Evolutionary conservation across 2,797 vertebrate genomes (phyloP).

Genomic region (Smutsia temminckii): DNA sequence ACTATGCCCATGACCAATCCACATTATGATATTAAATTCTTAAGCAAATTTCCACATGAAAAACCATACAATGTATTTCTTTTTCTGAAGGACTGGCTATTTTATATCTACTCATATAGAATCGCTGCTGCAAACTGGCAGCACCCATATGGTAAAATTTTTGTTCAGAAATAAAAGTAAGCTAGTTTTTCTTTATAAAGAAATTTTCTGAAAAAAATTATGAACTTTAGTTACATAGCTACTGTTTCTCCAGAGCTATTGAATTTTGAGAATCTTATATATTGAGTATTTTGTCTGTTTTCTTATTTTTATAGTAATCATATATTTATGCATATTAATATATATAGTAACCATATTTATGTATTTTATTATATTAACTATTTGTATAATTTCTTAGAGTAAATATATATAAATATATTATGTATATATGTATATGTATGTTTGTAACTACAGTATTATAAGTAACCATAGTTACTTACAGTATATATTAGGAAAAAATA

Average conservation of each 20-base stretch:
- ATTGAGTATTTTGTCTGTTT: neutral
- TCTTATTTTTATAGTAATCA: neutral
- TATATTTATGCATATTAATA: neutral
- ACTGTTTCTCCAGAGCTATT: neutral
- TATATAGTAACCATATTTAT: neutral
- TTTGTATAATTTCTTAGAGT: neutral
- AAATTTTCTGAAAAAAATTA: neutral
- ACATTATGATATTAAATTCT: neutral
- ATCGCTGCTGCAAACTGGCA: constrained; percentile 15
- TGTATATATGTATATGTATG: neutral
- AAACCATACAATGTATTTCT: neutral
- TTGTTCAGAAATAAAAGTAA: neutral
- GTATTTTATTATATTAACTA: neutral
- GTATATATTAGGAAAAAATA: neutral
- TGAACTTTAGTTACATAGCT: neutral
- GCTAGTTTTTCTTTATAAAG: neutral
- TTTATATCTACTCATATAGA: neutral
- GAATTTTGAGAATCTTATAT: neutral
- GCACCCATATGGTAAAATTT: neutral
- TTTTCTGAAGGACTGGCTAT: neutral
- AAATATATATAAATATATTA: neutral
- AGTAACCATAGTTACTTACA: neutral
- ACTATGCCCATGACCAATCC: too few species aligned
- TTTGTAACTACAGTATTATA: neutral
- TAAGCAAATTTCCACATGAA: constrained; percentile 34